phyloP scores from a whole-genome alignment of 2,797 vertebrate genomes.

The Capromys pilorides region DNA sequence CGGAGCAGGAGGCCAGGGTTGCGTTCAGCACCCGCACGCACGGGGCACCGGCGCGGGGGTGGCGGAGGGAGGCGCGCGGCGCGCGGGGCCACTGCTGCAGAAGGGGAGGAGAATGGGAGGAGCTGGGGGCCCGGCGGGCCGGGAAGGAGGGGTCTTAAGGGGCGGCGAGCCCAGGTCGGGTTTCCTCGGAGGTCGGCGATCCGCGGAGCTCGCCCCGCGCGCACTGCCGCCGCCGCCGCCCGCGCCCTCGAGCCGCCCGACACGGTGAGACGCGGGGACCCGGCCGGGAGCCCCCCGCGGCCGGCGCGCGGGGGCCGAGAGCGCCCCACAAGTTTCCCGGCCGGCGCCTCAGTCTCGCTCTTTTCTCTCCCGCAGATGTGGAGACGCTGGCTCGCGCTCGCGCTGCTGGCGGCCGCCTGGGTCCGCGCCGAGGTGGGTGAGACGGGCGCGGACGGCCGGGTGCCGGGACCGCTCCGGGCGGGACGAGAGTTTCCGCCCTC shows the following conservation, averaged over 20 bases:
- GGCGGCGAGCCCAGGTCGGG: constrained; percentile 65
- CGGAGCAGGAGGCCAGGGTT: rapidly evolving
- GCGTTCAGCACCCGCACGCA: neutral
- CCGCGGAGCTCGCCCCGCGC: neutral
- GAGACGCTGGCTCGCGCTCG: constrained; percentile 83
- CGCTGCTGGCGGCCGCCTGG: constrained; percentile 79
- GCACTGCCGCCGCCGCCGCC: neutral
- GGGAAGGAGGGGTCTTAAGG: constrained; percentile 79
- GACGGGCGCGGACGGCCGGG: neutral
- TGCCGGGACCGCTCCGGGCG: neutral
- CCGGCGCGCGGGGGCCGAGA: neutral
- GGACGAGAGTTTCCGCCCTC: neutral
- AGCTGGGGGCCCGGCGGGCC: constrained; percentile 72
- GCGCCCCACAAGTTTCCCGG: constrained; percentile 66
- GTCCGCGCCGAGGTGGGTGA: constrained; percentile 84
- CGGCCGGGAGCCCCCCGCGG: neutral
- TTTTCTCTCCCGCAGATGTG: constrained; percentile 82
- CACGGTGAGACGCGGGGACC: neutral
- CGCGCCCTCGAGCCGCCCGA: neutral
- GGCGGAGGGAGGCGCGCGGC: neutral
- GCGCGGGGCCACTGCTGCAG: constrained; percentile 62
- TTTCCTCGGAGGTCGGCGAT: constrained; percentile 69
- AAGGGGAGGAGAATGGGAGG: constrained; percentile 76
- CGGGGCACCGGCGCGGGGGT: neutral
- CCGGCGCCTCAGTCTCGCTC: constrained; percentile 26